Percentiles rank a stretch among this genome's conserved stretches.
Conservation (phyloP, 2,113 vertebrate species). For the Microcebus jonahi region DNA sequence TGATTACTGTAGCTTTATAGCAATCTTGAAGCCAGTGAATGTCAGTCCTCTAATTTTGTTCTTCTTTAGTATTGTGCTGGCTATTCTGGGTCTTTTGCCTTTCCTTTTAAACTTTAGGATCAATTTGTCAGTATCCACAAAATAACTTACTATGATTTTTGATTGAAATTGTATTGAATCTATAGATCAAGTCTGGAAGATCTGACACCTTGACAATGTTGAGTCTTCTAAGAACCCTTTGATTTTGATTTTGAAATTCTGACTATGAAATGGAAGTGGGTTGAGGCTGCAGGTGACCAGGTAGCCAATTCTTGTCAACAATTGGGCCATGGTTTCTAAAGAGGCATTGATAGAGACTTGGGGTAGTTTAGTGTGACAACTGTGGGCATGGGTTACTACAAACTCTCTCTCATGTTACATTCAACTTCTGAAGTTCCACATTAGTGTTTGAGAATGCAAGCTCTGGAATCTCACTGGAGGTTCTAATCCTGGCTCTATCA, state of each 20-base stretch:
- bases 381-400: not conserved
- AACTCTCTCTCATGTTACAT: not conserved
- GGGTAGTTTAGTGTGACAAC: not conserved
- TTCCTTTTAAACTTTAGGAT: not conserved
- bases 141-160: not conserved
- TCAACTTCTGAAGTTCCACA: not conserved
- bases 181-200: not conserved
- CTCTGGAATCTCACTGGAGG: not conserved
- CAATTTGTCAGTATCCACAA: not conserved
- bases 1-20: not conserved
- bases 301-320: not conserved
- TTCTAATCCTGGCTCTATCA: not conserved
- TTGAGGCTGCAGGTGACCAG: not conserved
- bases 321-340: not conserved
- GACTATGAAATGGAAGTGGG: not conserved
- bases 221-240: not conserved
- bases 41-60: not conserved
- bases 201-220: not conserved
- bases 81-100: not conserved
- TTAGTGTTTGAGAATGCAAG: not conserved
- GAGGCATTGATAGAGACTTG: not conserved
- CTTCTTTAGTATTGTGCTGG: not conserved
- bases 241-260: slow-evolving; percentile 30
- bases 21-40: not conserved
- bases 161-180: not conserved